Evolutionary conservation across 2,888 invertebrate genomes (phyloP), one percentile per base, ranked within the genome.

Genomic region (Schrankia costaestrigalis): DNA sequence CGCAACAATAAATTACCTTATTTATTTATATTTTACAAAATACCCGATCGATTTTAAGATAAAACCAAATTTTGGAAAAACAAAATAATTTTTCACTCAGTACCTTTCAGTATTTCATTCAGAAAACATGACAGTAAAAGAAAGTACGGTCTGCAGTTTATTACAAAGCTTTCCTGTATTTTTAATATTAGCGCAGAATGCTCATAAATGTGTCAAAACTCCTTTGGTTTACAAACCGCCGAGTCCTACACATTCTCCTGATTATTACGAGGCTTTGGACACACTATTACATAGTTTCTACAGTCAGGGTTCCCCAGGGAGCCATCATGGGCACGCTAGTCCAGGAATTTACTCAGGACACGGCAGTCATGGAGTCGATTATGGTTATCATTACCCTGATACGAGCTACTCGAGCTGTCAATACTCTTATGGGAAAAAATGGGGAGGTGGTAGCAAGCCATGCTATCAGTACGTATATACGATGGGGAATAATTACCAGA

Each of bases 211-310:
- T 41, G 19, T 85, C 0, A 71, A 78, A 32, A 86, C 86, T 0
- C 85, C 78, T 0, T 57, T 87, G 0, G 38, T 81, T 0, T 87
- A 87, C 35, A 78, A 81, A 19, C 87, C 84, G 0, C 87, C 87
- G 0, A 57, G 48, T 0, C 80, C 87, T 0, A 85, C 86, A 0
- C 81, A 73, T 5, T 66, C 85, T 0, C 84, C 87, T 0, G 85
- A 85, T 18, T 86, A 83, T 19, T 86, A 85, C 30, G 78, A 79
- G 24, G 85, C 85, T 0, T 56, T 84, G n/a, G 83, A 85, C 18
- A 71, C 74, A 0, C 29, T 86, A 5, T 68, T 85, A 11, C 78
- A 83, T 9, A 64, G 55, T 3, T 11, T 82, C 1, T 71, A 73
- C 18, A 70, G 66, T 0, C 64, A 74, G 13, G 60, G 48, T 25